Percentiles rank a stretch among this genome's conserved stretches.
Evolutionary conservation across 2,113 vertebrate genomes (phyloP).

Genomic region (Propithecus coquereli): DNA sequence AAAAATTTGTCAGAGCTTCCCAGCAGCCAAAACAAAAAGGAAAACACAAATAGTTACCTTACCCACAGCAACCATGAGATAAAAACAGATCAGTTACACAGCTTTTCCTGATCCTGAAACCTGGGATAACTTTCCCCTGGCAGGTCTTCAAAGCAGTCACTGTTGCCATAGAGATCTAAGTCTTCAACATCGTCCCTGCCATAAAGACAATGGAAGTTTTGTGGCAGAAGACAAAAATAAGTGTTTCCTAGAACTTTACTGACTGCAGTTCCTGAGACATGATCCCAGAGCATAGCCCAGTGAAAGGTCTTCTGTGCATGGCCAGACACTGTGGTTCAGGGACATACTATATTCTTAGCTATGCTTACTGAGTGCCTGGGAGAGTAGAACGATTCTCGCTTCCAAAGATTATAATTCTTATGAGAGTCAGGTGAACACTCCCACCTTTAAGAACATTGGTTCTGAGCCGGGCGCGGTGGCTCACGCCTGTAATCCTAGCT

Average conservation of each 20-base stretch:
- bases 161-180: slow-evolving; percentile 30
- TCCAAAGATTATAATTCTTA: not conserved
- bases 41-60: not conserved
- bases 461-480: no score
- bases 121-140: slow-evolving; percentile 43
- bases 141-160: not conserved
- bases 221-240: not conserved
- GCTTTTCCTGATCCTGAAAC: slow-evolving; percentile 53
- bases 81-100: slow-evolving; percentile 44
- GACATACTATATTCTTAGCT: not conserved
- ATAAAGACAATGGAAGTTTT: slow-evolving; percentile 15
- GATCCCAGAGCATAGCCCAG: not conserved
- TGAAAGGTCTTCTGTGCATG: not conserved
- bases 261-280: not conserved
- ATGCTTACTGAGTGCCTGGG: not conserved
- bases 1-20: slow-evolving; percentile 31
- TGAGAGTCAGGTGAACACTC: not conserved
- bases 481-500: no score
- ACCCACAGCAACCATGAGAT: slow-evolving; percentile 36
- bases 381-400: not conserved
- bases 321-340: not conserved
- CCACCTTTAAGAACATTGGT: not conserved
- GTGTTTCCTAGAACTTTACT: slow-evolving; percentile 15
- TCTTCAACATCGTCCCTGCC: not conserved
- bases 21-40: slow-evolving; percentile 49